Percentiles rank a stretch among this genome's conserved stretches.
phyloP scores from a whole-genome alignment of 2,797 vertebrate genomes.

The Coregonus sp. region DNA sequence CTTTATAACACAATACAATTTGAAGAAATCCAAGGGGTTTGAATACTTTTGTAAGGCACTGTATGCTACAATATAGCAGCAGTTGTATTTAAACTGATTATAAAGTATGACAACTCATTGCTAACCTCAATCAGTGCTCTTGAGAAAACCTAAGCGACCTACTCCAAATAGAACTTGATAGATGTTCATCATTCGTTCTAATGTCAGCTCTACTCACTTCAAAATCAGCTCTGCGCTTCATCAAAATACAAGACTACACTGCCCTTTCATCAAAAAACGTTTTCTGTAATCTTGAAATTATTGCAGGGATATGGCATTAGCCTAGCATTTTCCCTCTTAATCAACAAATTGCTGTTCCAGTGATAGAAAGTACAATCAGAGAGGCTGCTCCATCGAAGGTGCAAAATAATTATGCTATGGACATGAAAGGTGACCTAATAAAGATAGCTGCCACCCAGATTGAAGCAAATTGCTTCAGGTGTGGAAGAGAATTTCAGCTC shows the following conservation, averaged over 20 bases:
- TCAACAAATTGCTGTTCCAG: not conserved
- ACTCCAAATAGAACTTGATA: conserved; percentile 45
- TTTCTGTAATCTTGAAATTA: conserved; percentile 15
- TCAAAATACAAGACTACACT: conserved; percentile 29
- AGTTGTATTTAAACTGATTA: conserved; percentile 45
- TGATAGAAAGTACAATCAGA: conserved; percentile 9
- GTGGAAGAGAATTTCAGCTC: conserved; percentile 9
- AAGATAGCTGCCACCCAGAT: conserved; percentile 7
- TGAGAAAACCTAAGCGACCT: conserved; percentile 34
- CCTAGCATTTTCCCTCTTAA: not conserved
- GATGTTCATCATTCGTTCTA: conserved; percentile 26
- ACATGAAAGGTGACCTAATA: conserved; percentile 18
- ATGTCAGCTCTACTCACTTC: conserved; percentile 35
- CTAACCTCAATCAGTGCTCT: conserved; percentile 29
- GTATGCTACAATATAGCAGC: conserved; percentile 24
- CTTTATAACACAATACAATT: too few relatives aligned
- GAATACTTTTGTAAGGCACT: too few relatives aligned
- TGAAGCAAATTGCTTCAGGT: conserved; percentile 8
- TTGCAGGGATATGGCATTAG: conserved; percentile 13
- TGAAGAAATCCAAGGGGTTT: too few relatives aligned
- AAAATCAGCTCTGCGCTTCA: conserved; percentile 26
- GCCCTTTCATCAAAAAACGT: not conserved
- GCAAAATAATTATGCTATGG: conserved; percentile 19
- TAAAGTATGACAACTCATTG: conserved; percentile 20
- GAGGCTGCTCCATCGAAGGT: not conserved